Evolutionary conservation across 2,888 invertebrate species (phyloP).

Genomic region (Microctonus aethiopoides): DNA sequence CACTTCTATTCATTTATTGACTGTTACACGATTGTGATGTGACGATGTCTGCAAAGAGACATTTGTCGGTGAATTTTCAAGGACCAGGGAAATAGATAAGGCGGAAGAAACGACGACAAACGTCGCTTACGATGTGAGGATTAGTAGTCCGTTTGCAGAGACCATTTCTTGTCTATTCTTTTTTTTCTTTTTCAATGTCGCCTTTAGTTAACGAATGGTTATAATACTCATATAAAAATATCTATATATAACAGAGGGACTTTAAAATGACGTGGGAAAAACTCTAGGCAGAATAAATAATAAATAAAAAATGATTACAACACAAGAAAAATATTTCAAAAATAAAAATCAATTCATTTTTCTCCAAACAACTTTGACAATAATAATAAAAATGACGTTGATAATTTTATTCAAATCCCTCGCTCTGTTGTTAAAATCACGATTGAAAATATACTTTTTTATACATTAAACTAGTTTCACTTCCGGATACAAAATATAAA

Average conservation of each 20-base stretch:
- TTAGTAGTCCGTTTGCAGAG: slow-evolving; percentile 27
- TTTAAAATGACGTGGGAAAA: slow-evolving; percentile 20
- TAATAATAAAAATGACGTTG: neutral
- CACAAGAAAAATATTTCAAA: neutral
- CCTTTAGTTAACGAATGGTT: neutral
- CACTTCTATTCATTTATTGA: neutral
- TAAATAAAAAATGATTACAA: neutral
- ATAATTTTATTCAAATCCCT: neutral
- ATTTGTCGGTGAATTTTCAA: slow-evolving; percentile 15
- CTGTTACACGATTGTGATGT: slow-evolving; percentile 10
- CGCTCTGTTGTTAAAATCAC: neutral
- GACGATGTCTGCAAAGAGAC: slow-evolving; percentile 13
- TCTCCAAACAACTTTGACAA: neutral
- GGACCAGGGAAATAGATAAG: slow-evolving; percentile 2
- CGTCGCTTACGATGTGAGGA: slow-evolving; percentile 16
- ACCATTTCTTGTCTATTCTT: slow-evolving; percentile 6
- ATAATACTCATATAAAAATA: neutral
- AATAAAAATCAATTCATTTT: neutral
- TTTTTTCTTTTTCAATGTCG: neutral
- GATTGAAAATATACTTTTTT: too few relatives aligned
- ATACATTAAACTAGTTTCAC: neutral
- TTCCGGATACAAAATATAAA: neutral
- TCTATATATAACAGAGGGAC: neutral
- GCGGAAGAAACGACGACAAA: slow-evolving; percentile 20
- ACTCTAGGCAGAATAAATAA: neutral